Base-by-base conservation (phyloP, 2,888 invertebrate genomes). In the Tachina lurida region DNA sequence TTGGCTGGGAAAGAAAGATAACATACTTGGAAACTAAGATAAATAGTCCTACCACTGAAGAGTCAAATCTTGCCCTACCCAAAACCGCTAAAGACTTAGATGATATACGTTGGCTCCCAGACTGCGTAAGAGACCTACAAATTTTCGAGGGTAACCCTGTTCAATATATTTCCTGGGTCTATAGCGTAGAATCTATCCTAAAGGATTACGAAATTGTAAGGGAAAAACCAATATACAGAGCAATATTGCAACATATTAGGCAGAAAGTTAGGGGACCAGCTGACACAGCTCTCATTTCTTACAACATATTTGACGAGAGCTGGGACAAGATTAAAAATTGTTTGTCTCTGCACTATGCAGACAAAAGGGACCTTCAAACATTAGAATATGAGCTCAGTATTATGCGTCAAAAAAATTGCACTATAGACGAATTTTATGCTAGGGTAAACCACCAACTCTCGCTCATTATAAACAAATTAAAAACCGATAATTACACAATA, bases 401-500 rank as follows among this genome's bases (percentile, higher is more conserved):
- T 65, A 22, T 22, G 22, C 22, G 22, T 22, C 22, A 22, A 22
- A 22, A 22, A 22, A 22, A 22, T 22, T 22, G 22, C 22, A 22
- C 22, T 22, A 22, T 22, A 22, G 22, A 22, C 22, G 22, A 22
- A 22, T 22, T 22, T 22, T 22, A 22, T 45, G 65, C 65, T 2
- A 22, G 22, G 65, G 47, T 13, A 65, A 65, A 45, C 45, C 45
- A 45, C 19, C 63, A 63, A 63, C 43, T 63, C 9, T 45, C 45
- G 22, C 7, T 63, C 7, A 63, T 45, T 45, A 63, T 45, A 43
- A 63, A 43, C 19, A 58, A 58, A 62, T 22, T 22, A 3, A 22
- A 62, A 60, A 60, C 39, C n/a, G 58, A 60, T 60, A 39, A 60
- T 15, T 58, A 60, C 62, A 62, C 62, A 62, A 62, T 41, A 62